phyloP scores from a whole-genome alignment of 2,888 invertebrate genomes.

The Protodeltote pygarga region DNA sequence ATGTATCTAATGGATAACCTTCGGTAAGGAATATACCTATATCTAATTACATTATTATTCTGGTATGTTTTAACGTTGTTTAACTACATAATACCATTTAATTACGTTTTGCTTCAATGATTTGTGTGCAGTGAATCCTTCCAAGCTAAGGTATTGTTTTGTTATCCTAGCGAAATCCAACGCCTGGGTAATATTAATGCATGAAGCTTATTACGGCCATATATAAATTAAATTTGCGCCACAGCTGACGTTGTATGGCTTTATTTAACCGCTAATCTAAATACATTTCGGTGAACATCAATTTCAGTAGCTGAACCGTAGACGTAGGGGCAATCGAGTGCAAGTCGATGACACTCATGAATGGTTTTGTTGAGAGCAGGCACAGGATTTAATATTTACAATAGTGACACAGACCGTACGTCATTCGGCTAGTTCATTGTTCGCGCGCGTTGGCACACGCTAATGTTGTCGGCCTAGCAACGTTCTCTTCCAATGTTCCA shows the following conservation, averaged over 20 bases:
- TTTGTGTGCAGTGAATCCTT: slow-evolving; percentile 36
- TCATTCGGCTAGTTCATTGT: slow-evolving; percentile 83
- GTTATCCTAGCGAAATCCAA: slow-evolving; percentile 12
- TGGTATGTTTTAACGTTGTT: slow-evolving; percentile 34
- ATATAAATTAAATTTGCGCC: background rate
- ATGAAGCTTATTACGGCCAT: background rate
- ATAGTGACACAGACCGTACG: slow-evolving; percentile 66
- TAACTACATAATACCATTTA: slow-evolving; percentile 48
- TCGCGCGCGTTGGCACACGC: slow-evolving; percentile 80
- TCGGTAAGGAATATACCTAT: slow-evolving; percentile 25
- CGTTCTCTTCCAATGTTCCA: slow-evolving; percentile 76
- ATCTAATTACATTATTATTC: slow-evolving; percentile 42
- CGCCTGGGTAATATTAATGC: background rate
- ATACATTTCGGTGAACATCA: background rate
- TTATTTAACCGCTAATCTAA: background rate
- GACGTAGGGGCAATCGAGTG: slow-evolving; percentile 10
- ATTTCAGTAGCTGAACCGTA: slow-evolving; percentile 2
- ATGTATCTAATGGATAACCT: slow-evolving; percentile 8
- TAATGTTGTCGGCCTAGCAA: slow-evolving; percentile 82
- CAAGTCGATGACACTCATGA: slow-evolving; percentile 37
- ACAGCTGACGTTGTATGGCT: background rate
- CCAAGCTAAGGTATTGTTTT: slow-evolving; percentile 16
- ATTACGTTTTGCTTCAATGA: slow-evolving; percentile 43
- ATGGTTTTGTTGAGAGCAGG: slow-evolving; percentile 34
- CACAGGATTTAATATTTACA: slow-evolving; percentile 50